Conservation (phyloP, 2,113 vertebrate species). For the Halichoerus grypus region DNA sequence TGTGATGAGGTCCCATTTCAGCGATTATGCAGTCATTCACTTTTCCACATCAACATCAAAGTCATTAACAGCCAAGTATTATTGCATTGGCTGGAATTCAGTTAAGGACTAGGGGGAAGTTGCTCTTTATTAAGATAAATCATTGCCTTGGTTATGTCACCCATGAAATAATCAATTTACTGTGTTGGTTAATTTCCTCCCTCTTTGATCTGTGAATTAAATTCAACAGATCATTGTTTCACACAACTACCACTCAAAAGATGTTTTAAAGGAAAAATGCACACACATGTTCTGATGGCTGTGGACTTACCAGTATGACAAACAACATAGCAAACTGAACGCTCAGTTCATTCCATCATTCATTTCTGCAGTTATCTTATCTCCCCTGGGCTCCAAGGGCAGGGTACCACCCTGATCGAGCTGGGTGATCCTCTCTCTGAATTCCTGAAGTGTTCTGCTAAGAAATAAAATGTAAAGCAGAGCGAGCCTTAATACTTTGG, state of each 20-base stretch:
- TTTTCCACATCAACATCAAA: constrained; percentile 94
- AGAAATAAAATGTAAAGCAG: constrained; percentile 76
- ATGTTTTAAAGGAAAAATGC: constrained; percentile 84
- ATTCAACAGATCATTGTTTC: constrained; percentile 91
- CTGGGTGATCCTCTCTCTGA: constrained; percentile 80
- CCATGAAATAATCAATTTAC: constrained; percentile 96
- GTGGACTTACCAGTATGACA: constrained; percentile 77
- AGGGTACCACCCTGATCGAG: constrained; percentile 74
- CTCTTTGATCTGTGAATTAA: constrained; percentile 93
- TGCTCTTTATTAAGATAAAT: constrained; percentile 95
- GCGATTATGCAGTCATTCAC: constrained; percentile 91
- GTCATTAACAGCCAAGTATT: constrained; percentile 91
- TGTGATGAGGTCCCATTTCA: constrained; percentile 92
- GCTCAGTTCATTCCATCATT: constrained; percentile 35
- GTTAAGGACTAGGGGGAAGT: constrained; percentile 89
- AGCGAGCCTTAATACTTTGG: constrained; percentile 76
- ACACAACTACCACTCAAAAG: constrained; percentile 85
- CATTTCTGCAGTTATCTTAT: constrained; percentile 81
- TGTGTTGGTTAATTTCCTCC: constrained; percentile 91
- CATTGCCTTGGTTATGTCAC: constrained; percentile 92
- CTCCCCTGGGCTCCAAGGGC: constrained; percentile 61
- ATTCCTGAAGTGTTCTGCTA: constrained; percentile 79
- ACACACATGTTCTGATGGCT: constrained; percentile 80
- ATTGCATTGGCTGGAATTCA: constrained; percentile 91
- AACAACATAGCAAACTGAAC: constrained; percentile 72